Evolutionary conservation across 2,888 invertebrate genomes (phyloP).

Genomic region (Margaritifera margaritifera): DNA sequence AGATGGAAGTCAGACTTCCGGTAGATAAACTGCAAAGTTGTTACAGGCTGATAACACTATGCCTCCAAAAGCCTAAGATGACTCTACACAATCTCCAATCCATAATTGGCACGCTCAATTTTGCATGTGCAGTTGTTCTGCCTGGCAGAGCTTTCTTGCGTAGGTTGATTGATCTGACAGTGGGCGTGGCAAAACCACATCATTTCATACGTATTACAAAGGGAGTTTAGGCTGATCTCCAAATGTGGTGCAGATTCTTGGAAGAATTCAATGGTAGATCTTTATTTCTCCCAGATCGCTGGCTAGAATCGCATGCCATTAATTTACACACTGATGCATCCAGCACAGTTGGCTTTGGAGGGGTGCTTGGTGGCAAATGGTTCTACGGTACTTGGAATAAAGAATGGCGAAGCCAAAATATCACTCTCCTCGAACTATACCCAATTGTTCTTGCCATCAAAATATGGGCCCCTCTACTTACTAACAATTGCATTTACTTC

Average conservation of each 20-base stretch:
- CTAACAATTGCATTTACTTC: constrained; percentile 15
- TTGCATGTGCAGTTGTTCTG: constrained; percentile 16
- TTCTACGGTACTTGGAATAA: constrained; percentile 22
- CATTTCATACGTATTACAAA: constrained; percentile 12
- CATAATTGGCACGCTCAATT: constrained; percentile 17
- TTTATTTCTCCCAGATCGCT: no score
- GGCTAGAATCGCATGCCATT: no score
- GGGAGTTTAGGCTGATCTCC: constrained; percentile 9
- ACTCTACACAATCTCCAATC: constrained; percentile 21
- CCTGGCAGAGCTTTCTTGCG: constrained; percentile 21
- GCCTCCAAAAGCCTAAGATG: background rate
- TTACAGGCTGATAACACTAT: constrained; percentile 9
- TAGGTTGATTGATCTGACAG: constrained; percentile 16
- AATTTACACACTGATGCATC: no score
- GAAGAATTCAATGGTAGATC: constrained; percentile 22
- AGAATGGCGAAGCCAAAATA: background rate
- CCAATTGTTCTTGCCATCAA: constrained; percentile 31
- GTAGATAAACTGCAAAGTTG: constrained; percentile 18
- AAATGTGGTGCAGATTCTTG: constrained; percentile 18
- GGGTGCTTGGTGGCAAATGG: constrained; percentile 6
- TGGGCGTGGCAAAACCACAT: constrained; percentile 5
- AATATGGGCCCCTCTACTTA: constrained; percentile 14
- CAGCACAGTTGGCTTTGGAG: constrained; percentile 24
- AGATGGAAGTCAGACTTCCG: no score
- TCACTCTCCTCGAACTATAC: constrained; percentile 26